These are phyloP conservation scores for Chloroclysta siterata DNA, from an alignment of 2,888 invertebrate genomes.

Conservation along the genomic window DNA sequence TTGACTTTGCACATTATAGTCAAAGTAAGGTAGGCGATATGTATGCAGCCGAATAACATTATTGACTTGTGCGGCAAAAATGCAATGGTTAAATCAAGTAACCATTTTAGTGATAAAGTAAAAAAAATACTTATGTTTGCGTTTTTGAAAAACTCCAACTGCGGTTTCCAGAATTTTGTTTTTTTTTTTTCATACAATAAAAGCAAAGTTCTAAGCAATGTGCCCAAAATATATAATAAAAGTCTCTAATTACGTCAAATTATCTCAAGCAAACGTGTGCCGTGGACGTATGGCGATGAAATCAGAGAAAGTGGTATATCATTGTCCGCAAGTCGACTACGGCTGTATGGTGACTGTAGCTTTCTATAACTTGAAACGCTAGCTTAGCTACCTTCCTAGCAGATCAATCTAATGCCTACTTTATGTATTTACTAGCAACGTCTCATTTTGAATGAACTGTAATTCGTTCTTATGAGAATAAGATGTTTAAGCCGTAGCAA, in stretches of 20 bases:
- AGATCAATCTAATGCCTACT: neutral
- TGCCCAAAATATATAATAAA: neutral
- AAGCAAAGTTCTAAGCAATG: neutral
- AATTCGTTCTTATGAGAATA: too few species aligned
- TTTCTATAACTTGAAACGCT: constrained; percentile 34
- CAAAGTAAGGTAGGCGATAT: too few species aligned
- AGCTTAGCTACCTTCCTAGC: neutral
- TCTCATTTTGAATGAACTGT: neutral
- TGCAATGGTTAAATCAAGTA: too few species aligned
- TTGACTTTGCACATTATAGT: too few species aligned
- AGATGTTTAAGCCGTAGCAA: too few species aligned
- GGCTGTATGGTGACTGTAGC: constrained; percentile 25
- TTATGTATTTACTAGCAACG: neutral
- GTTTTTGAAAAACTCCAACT: too few species aligned
- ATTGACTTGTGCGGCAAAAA: too few species aligned
- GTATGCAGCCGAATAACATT: too few species aligned
- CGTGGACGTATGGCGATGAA: constrained; percentile 23
- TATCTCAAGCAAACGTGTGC: constrained; percentile 21
- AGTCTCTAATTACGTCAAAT: constrained; percentile 31
- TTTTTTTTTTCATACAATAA: too few species aligned
- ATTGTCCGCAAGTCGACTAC: constrained; percentile 31
- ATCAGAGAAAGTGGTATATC: constrained; percentile 42
- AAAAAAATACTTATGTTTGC: too few species aligned
- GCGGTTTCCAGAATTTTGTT: too few species aligned
- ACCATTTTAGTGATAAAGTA: too few species aligned